Conservation (phyloP, 2,888 invertebrate genomes). For the Pasiphila rectangulata region DNA sequence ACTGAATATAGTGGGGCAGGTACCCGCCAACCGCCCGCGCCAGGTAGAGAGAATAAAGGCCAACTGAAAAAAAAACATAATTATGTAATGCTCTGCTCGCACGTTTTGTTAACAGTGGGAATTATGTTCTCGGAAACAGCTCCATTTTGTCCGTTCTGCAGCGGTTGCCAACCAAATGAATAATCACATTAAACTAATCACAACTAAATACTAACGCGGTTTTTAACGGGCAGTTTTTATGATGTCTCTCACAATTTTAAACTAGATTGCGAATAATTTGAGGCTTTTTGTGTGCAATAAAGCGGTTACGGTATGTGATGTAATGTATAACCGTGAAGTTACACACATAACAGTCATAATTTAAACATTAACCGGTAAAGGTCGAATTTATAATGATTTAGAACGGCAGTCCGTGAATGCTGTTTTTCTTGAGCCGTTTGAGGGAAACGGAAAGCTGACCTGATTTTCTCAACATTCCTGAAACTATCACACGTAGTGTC, state of each 20-base stretch:
- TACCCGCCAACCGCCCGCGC: slow-evolving; percentile 46
- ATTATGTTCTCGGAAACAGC: slow-evolving; percentile 32
- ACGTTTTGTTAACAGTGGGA: slow-evolving; percentile 50
- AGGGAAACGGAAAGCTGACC: slow-evolving; percentile 33
- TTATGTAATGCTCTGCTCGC: slow-evolving; percentile 45
- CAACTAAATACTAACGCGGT: slow-evolving; percentile 34
- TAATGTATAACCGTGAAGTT: slow-evolving; percentile 41
- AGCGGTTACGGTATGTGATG: slow-evolving; percentile 24
- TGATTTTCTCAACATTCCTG: slow-evolving; percentile 34
- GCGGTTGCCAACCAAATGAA: slow-evolving; percentile 35
- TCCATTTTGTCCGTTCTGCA: slow-evolving; percentile 31
- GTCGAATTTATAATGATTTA: slow-evolving; percentile 32
- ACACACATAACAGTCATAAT: slow-evolving; percentile 41
- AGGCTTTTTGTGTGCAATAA: slow-evolving; percentile 33
- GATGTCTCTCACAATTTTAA: slow-evolving; percentile 35
- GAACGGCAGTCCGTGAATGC: slow-evolving; percentile 25
- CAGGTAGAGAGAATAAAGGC: slow-evolving; percentile 64
- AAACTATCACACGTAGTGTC: slow-evolving; percentile 31
- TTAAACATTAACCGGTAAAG: slow-evolving; percentile 29
- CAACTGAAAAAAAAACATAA: slow-evolving; percentile 48
- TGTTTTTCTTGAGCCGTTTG: slow-evolving; percentile 27
- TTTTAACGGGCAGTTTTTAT: slow-evolving; percentile 36
- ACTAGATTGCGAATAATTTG: slow-evolving; percentile 41
- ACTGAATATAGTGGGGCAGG: slow-evolving; percentile 64
- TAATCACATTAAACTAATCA: slow-evolving; percentile 39